These are phyloP conservation scores for Notothenia coriiceps DNA, from an alignment of 2,113 vertebrate species.

Conservation along the genomic window DNA sequence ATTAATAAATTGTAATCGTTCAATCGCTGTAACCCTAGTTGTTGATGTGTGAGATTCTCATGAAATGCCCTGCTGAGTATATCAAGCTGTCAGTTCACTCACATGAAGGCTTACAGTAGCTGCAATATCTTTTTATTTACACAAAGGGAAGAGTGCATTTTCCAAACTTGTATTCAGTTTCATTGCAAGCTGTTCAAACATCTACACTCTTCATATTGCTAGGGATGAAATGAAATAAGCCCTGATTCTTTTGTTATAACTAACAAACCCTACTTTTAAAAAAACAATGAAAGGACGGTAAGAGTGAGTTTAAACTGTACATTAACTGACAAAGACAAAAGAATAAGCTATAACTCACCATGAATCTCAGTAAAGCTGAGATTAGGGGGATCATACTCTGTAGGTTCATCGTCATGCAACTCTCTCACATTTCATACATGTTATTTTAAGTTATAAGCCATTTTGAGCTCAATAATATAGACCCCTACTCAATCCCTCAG, in stretches of 20 bases:
- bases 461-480: background rate
- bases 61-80: conserved; percentile 34
- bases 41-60: conserved; percentile 32
- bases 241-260: background rate
- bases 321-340: background rate
- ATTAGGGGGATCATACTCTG: background rate
- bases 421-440: background rate
- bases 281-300: background rate
- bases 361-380: background rate
- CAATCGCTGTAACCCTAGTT: conserved; percentile 6
- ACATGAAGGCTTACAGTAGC: conserved; percentile 24
- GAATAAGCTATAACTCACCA: background rate
- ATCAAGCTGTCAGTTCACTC: conserved; percentile 42
- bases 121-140: conserved; percentile 20
- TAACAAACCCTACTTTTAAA: background rate
- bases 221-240: conserved; percentile 11
- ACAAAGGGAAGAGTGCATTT: conserved; percentile 28
- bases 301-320: background rate
- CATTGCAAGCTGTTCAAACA: conserved; percentile 23
- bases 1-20: conserved; percentile 36
- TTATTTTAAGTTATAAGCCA: background rate
- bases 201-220: conserved; percentile 16
- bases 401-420: background rate
- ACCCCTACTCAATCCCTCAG: background rate
- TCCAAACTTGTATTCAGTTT: conserved; percentile 15